Conservation (phyloP, 2,888 invertebrate species). For the Lasioglossum calceatum region DNA sequence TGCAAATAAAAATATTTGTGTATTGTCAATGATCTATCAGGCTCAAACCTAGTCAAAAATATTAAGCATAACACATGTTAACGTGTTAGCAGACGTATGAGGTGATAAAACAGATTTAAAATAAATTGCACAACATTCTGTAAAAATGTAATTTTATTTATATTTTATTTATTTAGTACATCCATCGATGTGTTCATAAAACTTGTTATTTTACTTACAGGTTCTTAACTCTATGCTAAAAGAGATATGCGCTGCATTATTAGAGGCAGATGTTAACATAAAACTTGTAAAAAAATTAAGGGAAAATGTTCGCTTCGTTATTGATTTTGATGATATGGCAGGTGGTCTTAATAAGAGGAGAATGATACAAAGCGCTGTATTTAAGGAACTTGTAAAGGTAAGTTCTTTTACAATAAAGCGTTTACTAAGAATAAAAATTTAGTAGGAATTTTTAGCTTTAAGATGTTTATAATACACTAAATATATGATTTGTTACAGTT, state of each 20-base stretch:
- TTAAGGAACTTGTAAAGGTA: conserved; percentile 98
- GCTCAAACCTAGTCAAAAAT: not conserved
- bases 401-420: not conserved
- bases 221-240: conserved; percentile 99
- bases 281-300: conserved; percentile 96
- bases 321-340: conserved; percentile 99
- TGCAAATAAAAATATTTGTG: not conserved
- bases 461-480: not conserved
- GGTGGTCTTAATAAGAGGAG: conserved; percentile 98
- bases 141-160: not conserved
- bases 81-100: not conserved
- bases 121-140: not conserved
- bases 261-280: conserved; percentile 99
- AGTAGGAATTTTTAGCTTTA: not conserved
- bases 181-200: conserved; percentile 6
- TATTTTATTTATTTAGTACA: no score
- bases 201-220: conserved; percentile 84
- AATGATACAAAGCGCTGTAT: conserved; percentile 99
- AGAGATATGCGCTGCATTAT: conserved; percentile 98
- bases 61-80: not conserved
- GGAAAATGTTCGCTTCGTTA: conserved; percentile 98
- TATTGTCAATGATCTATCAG: no score
- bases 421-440: not conserved
- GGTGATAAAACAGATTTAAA: not conserved
- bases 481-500: conserved; percentile 54